These are phyloP conservation scores for Phoebastria nigripes DNA, from an alignment of 2,797 vertebrate species.

Conservation along the genomic window DNA sequence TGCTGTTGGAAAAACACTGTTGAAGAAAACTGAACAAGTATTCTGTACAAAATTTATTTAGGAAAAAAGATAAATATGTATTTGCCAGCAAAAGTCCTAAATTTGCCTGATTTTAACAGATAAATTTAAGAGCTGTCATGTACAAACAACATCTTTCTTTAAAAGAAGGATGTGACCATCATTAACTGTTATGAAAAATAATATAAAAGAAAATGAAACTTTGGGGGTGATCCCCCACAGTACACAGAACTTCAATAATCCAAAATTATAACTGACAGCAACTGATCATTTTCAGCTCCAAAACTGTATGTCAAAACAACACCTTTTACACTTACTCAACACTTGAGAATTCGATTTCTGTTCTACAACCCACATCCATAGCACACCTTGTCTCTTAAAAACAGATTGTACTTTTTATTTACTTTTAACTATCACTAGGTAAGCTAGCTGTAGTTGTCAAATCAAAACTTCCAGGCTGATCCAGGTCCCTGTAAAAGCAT, in stretches of 20 bases:
- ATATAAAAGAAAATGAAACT: not conserved
- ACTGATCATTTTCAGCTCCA: not conserved
- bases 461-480: not conserved
- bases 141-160: not conserved
- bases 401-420: not conserved
- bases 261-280: not conserved
- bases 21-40: not conserved
- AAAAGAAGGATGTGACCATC: not conserved
- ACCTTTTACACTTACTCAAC: not conserved
- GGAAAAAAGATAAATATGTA: not conserved
- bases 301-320: not conserved
- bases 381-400: not conserved
- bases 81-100: not conserved
- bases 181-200: not conserved
- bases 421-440: not conserved
- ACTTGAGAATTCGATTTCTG: not conserved
- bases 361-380: not conserved
- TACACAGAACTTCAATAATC: not conserved
- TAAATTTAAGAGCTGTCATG: not conserved
- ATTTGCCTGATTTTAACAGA: not conserved
- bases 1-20: not conserved
- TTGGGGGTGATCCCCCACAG: not conserved
- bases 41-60: not conserved
- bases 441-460: not conserved
- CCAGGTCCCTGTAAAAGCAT: not conserved